Percentiles rank a stretch among this genome's conserved stretches.
Conservation (phyloP, 2,797 vertebrate species). For the Helicolenus hilgendorfi region DNA sequence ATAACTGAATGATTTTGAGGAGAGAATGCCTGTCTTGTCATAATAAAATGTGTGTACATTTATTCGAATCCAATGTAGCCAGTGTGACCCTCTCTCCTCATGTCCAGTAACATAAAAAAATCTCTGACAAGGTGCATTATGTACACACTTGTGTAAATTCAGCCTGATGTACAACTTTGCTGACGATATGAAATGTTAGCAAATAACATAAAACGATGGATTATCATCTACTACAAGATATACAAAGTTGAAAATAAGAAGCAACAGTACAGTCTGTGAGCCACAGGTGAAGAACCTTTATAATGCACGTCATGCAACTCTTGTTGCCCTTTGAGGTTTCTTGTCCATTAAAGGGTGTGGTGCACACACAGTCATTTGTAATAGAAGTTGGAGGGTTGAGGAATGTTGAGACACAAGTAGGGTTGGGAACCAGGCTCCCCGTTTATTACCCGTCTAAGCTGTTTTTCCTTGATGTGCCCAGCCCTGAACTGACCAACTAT, state of each 20-base stretch:
- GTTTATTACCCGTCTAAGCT: background rate
- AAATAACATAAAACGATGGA: background rate
- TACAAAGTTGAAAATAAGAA: background rate
- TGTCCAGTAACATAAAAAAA: background rate
- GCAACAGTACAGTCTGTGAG: background rate
- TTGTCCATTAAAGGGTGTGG: constrained; percentile 20
- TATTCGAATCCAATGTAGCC: background rate
- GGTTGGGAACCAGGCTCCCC: background rate
- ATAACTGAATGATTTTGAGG: background rate
- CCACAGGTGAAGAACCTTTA: background rate
- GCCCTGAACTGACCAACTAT: background rate
- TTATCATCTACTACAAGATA: background rate
- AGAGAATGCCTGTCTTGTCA: background rate
- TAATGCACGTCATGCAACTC: background rate
- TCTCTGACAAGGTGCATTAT: background rate
- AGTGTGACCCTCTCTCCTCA: background rate
- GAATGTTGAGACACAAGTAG: constrained; percentile 14
- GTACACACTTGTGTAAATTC: background rate
- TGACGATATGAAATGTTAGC: background rate
- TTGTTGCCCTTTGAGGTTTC: background rate
- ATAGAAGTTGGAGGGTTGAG: constrained; percentile 8
- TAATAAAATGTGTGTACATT: background rate
- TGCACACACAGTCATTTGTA: background rate
- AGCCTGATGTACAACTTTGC: background rate
- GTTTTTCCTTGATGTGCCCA: background rate